Conservation (phyloP, 2,113 vertebrate genomes). For the Blennius ocellaris region DNA sequence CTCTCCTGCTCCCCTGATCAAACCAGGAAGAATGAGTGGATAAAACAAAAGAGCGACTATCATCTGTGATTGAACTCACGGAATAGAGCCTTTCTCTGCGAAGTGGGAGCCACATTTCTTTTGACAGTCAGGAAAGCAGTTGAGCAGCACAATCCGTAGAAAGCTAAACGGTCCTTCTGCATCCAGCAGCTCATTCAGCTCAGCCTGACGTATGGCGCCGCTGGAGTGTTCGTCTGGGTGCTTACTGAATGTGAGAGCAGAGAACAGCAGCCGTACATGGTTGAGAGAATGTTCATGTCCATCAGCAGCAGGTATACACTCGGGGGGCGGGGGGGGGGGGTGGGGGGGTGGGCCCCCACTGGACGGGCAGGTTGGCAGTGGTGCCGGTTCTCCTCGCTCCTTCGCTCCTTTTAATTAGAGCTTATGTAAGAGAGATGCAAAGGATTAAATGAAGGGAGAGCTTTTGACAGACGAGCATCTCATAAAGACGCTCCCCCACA, state of each 20-base stretch:
- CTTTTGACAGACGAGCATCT: too few species aligned
- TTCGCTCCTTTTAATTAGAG: constrained; percentile 2
- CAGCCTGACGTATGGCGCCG: constrained; percentile 20
- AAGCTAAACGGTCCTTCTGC: constrained; percentile 46
- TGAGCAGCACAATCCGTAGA: constrained; percentile 10
- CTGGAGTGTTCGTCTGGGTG: constrained; percentile 40
- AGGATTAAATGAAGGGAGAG: too few species aligned
- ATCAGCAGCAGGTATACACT: constrained; percentile 45
- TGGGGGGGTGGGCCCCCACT: constrained; percentile 60
- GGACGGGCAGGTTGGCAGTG: constrained; percentile 38
- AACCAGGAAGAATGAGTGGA: background rate
- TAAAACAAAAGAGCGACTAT: constrained; percentile 12
- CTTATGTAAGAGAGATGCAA: too few species aligned
- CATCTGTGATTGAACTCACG: constrained; percentile 28
- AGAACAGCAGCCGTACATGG: constrained; percentile 4
- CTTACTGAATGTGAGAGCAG: constrained; percentile 55
- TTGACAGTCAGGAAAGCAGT: constrained; percentile 30
- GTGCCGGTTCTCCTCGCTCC: constrained; percentile 11
- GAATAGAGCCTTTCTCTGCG: constrained; percentile 3
- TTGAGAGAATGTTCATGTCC: constrained; percentile 33
- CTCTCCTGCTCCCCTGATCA: constrained; percentile 1
- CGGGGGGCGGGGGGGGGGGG: background rate
- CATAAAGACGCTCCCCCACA: too few species aligned
- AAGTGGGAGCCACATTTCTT: constrained; percentile 26
- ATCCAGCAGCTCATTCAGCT: constrained; percentile 5